phyloP scores from a whole-genome alignment of 2,888 invertebrate species.

The Strigamia transsilvanica region DNA sequence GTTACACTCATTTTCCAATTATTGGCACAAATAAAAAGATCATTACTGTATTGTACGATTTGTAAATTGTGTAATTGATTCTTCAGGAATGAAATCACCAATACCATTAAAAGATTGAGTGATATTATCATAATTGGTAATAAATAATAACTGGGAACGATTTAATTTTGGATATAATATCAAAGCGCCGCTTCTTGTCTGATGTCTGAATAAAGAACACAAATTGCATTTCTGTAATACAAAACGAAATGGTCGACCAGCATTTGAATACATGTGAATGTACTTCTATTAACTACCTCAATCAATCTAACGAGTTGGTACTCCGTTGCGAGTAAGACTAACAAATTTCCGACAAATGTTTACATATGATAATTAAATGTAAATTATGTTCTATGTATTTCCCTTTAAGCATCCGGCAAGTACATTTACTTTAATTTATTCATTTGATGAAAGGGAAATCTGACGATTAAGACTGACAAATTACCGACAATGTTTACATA shows the following conservation, averaged over 20 bases:
- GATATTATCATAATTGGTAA: too few species aligned
- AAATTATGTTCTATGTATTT: constrained; percentile 59
- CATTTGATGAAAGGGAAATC: constrained; percentile 89
- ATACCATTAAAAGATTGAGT: too few species aligned
- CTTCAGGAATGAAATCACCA: too few species aligned
- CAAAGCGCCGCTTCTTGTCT: constrained; percentile 68
- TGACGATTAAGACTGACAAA: too few species aligned
- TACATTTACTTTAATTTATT: constrained; percentile 51
- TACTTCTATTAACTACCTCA: constrained; percentile 62
- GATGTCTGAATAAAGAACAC: constrained; percentile 78
- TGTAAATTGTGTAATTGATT: too few species aligned
- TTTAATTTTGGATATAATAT: too few species aligned
- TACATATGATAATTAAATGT: constrained; percentile 60
- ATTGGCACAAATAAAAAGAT: too few species aligned
- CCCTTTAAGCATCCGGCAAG: constrained; percentile 59
- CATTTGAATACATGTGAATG: constrained; percentile 56
- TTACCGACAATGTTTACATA: too few species aligned
- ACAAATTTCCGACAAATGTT: constrained; percentile 61
- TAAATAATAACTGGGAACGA: too few species aligned
- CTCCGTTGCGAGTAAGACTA: constrained; percentile 61
- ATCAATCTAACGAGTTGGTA: constrained; percentile 61
- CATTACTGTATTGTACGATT: too few species aligned
- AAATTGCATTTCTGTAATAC: constrained; percentile 75
- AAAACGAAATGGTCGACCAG: constrained; percentile 77
- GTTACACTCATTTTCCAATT: too few species aligned